These are phyloP conservation scores for Serranochromis macrocephalus DNA, from an alignment of 2,113 vertebrate genomes.

Conservation along the genomic window DNA sequence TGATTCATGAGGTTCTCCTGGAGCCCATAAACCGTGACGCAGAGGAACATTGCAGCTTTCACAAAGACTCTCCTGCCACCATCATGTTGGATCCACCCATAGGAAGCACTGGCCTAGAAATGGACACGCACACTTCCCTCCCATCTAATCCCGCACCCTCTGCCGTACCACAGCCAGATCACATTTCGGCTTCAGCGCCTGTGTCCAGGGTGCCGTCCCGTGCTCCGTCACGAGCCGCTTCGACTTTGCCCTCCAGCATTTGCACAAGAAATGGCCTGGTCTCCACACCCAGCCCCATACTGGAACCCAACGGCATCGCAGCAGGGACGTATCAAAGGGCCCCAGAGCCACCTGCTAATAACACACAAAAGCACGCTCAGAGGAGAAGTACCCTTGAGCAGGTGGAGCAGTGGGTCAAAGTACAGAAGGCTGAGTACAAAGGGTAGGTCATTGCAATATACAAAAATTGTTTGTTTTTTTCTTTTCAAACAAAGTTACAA, in stretches of 20 bases:
- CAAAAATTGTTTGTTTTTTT: background rate
- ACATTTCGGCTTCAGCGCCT: constrained; percentile 49
- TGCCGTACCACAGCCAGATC: background rate
- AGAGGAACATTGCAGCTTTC: constrained; percentile 63
- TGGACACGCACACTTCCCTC: constrained; percentile 68
- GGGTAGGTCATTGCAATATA: constrained; percentile 70
- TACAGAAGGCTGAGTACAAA: constrained; percentile 81
- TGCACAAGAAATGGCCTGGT: constrained; percentile 76
- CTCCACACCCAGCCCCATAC: constrained; percentile 66
- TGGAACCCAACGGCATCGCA: constrained; percentile 85
- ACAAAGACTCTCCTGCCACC: constrained; percentile 66
- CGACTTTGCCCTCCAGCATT: constrained; percentile 51
- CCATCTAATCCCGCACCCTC: constrained; percentile 15
- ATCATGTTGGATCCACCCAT: constrained; percentile 45
- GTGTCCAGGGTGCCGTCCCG: constrained; percentile 64
- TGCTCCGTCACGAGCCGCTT: constrained; percentile 63
- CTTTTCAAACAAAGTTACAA: background rate
- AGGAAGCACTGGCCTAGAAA: constrained; percentile 49
- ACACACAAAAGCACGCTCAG: constrained; percentile 73
- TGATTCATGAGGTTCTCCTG: constrained; percentile 48
- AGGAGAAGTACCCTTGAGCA: constrained; percentile 81
- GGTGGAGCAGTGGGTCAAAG: constrained; percentile 89
- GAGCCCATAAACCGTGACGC: constrained; percentile 69
- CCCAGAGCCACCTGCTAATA: constrained; percentile 57
- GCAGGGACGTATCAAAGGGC: constrained; percentile 73